Base-by-base conservation (phyloP, 2,797 vertebrate species). In the Ptychadena robeensis region DNA sequence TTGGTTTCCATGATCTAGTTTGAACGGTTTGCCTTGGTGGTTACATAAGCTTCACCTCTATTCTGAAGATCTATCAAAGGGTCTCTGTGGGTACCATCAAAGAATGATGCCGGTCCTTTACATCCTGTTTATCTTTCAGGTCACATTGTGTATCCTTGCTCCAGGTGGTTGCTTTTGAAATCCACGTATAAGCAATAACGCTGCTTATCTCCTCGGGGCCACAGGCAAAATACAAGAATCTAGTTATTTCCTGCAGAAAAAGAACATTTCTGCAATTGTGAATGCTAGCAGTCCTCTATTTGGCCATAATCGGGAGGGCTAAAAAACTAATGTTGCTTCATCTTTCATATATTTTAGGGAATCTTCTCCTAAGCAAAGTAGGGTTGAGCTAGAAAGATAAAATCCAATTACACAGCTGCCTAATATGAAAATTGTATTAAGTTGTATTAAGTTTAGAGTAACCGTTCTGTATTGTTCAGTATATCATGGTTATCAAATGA, bases 151-250 rank as follows among this genome's bases (percentile, higher is more conserved):
- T 35, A 35, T 66, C 18, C 38, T 77, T 48, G 63, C 75, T 77
- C 28, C 22, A 67, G 64, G 75, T 15, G 38, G 8, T n/a, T 34
- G 30, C 63, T 32, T 77, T 32, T 77, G 40, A 67, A 67, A 48
- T 10, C 28, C 9, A 8, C 18, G n/a, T 1, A 10, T 9, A 37
- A 64, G 37, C 34, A 27, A 40, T 61, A 65, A 10, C 25, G 2
- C 22, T 53, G 37, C 30, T 66, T 53, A 53, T 67, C 74, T 77
- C 27, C 63, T 44, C 38, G 8, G 73, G 40, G 75, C 75, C 75
- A 67, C 14, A n/a, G 64, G 75, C 75, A 67, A 77, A 67, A 38
- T 77, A 31, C 18, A 66, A 38, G 40, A 76, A 53, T 31, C 28
- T 15, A 28, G 38, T 77, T 38, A 32, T 40, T 37, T 66, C 63